These are phyloP conservation scores for Dolomedes plantarius DNA, from an alignment of 2,888 invertebrate species.

Conservation along the genomic window DNA sequence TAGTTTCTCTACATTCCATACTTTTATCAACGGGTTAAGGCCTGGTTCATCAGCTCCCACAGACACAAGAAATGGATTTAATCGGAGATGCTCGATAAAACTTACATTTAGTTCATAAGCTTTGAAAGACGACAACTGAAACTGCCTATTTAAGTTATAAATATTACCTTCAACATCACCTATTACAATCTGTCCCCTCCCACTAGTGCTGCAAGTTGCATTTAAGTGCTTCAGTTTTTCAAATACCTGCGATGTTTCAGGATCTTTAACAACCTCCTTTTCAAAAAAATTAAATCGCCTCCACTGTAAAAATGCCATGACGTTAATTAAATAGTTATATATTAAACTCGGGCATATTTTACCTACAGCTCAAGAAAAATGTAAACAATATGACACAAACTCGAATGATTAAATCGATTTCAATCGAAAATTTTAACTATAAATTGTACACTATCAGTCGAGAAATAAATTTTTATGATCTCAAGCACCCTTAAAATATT, in stretches of 20 bases:
- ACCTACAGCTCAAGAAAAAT: too few relatives aligned
- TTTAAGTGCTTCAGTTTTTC: constrained; percentile 85
- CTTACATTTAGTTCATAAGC: constrained; percentile 86
- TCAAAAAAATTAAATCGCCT: constrained; percentile 95
- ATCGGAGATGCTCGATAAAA: constrained; percentile 86
- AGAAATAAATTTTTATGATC: too few relatives aligned
- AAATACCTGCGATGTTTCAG: constrained; percentile 77
- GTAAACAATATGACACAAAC: too few relatives aligned
- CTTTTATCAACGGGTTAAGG: constrained; percentile 89
- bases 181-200: constrained; percentile 88
- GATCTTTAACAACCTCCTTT: constrained; percentile 85
- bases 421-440: too few relatives aligned
- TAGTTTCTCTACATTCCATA: constrained; percentile 90
- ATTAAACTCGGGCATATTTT: too few relatives aligned
- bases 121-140: constrained; percentile 75
- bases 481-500: too few relatives aligned
- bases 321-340: too few relatives aligned
- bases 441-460: too few relatives aligned
- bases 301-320: constrained; percentile 82
- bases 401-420: too few relatives aligned
- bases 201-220: constrained; percentile 87
- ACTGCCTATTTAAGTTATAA: constrained; percentile 83
- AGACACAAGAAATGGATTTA: constrained; percentile 89
- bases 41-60: constrained; percentile 89
- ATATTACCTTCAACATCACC: constrained; percentile 91